Base-by-base conservation (phyloP, 1,140 invertebrate genomes). In the Lepidotrigona ventralis region DNA sequence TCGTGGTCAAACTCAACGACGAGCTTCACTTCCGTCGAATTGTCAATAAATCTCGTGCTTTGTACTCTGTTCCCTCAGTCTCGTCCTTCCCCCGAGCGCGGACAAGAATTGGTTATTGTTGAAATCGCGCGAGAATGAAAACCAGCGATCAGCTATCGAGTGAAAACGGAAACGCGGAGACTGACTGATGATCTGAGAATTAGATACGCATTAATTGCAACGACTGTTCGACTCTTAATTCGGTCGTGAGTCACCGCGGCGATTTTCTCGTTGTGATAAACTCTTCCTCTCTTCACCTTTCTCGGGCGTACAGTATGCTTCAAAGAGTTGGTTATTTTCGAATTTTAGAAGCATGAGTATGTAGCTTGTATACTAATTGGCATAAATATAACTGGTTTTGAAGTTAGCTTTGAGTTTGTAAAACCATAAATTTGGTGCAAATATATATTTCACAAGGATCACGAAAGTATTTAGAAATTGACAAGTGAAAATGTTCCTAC, bases 51-150 rank as follows among this genome's bases (percentile, higher is more conserved):
- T 72, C 46, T 19, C 51, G 15, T 4, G 70, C 29, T 29, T 72
- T 54, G 21, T 6, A 17, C 26, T 29, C n/a, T 21, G 21, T 11
- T 72, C 69, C 11, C 14, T 19, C 0, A 6, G 15, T 14, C 66
- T 33, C 53, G 14, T 54, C 14, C 53, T 54, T 17, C 53, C 53
- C 17, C 53, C 53, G 8, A 46, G 39, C 39, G 39, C 9, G 39
- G 14, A n/a, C 3, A 0, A n/a, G 23, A 1, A 26, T n/a, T 26
- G n/a, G 60, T 63, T 46, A 9, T 68, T 51, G 46, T 53, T 72
- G 51, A 54, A 72, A 29, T 72, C 51, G n/a, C 46, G n/a, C 70
- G 70, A n/a, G 26, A 51, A n/a, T n/a, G n/a, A n/a, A 72, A 72
- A 54, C 26, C 39, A n/a, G 23, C 21, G 39, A 70, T 51, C 29